A percentile compares a stretch with the other conserved stretches of the same genome.
These are phyloP conservation scores for Lumbricus terrestris DNA, from an alignment of 2,888 invertebrate genomes.

Conservation along the genomic window DNA sequence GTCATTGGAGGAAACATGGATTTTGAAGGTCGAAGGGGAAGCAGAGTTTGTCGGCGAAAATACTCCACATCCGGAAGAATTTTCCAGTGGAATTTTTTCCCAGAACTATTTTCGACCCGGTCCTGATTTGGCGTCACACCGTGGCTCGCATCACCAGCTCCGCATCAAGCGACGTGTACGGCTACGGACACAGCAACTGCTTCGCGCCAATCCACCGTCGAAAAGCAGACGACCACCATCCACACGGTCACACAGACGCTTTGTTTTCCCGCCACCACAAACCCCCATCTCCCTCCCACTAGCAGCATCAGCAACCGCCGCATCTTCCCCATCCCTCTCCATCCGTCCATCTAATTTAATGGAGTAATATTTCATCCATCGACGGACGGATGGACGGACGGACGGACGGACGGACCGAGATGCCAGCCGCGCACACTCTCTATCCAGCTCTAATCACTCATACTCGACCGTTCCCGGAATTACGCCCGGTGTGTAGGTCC, in stretches of 20 bases:
- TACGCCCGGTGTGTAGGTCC: neutral
- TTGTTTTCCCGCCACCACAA: neutral
- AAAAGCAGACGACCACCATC: neutral
- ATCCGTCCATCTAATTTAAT: neutral
- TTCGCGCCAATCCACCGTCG: neutral
- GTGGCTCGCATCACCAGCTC: neutral
- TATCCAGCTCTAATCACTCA: slow-evolving; percentile 3
- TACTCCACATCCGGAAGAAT: neutral
- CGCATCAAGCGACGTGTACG: neutral
- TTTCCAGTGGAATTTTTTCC: neutral
- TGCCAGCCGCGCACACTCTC: neutral
- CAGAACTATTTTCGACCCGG: neutral
- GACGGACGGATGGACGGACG: neutral
- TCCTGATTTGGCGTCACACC: neutral
- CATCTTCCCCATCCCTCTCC: neutral
- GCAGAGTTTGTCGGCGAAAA: neutral
- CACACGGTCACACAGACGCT: too few relatives aligned
- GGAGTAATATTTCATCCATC: neutral
- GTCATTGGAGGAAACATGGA: too few relatives aligned
- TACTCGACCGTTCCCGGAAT: neutral
- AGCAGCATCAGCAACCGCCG: neutral
- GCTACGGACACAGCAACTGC: neutral
- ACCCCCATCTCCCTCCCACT: neutral
- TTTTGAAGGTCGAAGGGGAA: too few relatives aligned
- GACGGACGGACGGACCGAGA: neutral